A percentile compares a stretch with the other conserved stretches of the same genome.
phyloP scores from a whole-genome alignment of 2,113 vertebrate species.

The Planiliza haematocheilus region DNA sequence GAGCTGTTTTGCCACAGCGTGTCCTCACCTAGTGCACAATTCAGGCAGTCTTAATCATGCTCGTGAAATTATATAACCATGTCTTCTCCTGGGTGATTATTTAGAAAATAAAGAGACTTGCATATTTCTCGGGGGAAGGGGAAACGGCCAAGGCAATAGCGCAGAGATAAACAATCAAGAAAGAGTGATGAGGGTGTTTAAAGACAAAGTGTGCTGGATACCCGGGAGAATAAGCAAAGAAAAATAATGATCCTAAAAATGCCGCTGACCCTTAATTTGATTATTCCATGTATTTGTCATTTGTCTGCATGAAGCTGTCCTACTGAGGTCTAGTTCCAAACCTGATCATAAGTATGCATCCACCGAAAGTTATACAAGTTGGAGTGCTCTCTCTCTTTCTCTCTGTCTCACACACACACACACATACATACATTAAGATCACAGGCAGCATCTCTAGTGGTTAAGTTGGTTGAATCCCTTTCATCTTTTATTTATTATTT shows the following conservation, averaged over 20 bases:
- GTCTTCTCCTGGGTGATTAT: slow-evolving; percentile 26
- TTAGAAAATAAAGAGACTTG: slow-evolving; percentile 41
- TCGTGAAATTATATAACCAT: slow-evolving; percentile 10
- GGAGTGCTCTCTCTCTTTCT: background rate
- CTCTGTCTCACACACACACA: slow-evolving; percentile 3
- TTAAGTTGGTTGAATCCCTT: slow-evolving; percentile 25
- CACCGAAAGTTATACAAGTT: slow-evolving; percentile 11
- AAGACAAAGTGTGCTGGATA: background rate
- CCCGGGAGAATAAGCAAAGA: background rate
- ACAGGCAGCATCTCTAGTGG: slow-evolving; percentile 24
- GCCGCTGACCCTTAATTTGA: background rate
- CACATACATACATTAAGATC: slow-evolving; percentile 1
- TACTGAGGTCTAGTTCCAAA: slow-evolving; percentile 5
- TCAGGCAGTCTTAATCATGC: slow-evolving; percentile 17
- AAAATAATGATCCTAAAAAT: background rate
- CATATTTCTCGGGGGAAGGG: slow-evolving; percentile 16
- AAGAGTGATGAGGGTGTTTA: background rate
- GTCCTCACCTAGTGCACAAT: slow-evolving; percentile 3
- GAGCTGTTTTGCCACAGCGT: background rate
- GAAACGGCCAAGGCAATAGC: background rate
- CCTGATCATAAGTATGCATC: background rate
- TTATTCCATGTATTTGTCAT: slow-evolving; percentile 4
- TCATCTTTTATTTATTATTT: slow-evolving; percentile 60
- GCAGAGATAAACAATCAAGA: slow-evolving; percentile 16
- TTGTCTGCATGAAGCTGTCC: background rate